Percentiles rank a stretch among this genome's conserved stretches.
phyloP scores from a whole-genome alignment of 1,140 invertebrate genomes.

The Polyergus mexicanus region DNA sequence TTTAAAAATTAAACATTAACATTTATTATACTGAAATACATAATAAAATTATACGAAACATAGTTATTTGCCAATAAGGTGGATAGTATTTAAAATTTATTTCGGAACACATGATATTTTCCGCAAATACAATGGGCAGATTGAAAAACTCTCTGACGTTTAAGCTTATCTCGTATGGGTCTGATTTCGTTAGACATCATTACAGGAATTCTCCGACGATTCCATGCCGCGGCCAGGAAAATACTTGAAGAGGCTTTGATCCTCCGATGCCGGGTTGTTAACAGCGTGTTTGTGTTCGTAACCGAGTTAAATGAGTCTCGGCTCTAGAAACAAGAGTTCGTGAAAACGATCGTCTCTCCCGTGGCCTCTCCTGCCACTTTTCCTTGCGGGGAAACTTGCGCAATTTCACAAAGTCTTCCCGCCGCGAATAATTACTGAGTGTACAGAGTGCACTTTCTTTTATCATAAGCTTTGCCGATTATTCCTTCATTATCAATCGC shows the following conservation, averaged over 20 bases:
- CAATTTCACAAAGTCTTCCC: conserved; percentile 44
- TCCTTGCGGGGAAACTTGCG: conserved; percentile 34
- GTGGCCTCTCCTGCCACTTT: neutral
- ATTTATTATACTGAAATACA: neutral
- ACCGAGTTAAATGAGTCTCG: conserved; percentile 75
- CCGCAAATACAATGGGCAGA: neutral
- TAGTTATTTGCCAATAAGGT: neutral
- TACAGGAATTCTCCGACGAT: conserved; percentile 18
- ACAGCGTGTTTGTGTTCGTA: conserved; percentile 79
- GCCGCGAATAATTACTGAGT: conserved; percentile 53
- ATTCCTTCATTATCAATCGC: conserved; percentile 33
- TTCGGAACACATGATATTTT: conserved; percentile 4
- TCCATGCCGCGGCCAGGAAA: conserved; percentile 65
- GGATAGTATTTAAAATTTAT: conserved; percentile 19
- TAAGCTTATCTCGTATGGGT: conserved; percentile 8
- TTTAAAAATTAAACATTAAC: neutral
- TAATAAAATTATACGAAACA: conserved; percentile 3
- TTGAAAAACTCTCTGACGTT: neutral
- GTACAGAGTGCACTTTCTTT: conserved; percentile 27
- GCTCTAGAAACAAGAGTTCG: conserved; percentile 51
- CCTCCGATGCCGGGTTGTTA: conserved; percentile 73
- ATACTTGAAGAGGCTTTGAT: conserved; percentile 75
- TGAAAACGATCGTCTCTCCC: conserved; percentile 50
- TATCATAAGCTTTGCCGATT: conserved; percentile 21
- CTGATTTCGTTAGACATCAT: conserved; percentile 58